A percentile compares a stretch with the other conserved stretches of the same genome.
Conservation (phyloP, 2,113 vertebrate genomes). For the Cottus gobio region DNA sequence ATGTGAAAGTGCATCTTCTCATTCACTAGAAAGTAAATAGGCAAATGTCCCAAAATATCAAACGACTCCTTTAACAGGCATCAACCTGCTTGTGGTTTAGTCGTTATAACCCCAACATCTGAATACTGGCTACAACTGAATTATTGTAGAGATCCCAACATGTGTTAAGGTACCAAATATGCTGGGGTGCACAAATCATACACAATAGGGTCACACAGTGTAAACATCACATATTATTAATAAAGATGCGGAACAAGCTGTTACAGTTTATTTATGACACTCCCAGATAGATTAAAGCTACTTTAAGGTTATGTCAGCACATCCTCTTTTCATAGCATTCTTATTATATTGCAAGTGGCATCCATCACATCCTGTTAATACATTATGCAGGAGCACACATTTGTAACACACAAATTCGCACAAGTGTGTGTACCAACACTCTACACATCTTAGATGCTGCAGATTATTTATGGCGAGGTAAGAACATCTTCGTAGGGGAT, state of each 20-base stretch:
- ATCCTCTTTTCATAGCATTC: not conserved
- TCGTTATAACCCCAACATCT: not conserved
- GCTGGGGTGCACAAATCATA: not conserved
- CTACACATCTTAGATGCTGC: not conserved
- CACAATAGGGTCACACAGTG: not conserved
- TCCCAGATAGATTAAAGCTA: not conserved
- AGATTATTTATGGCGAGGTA: not conserved
- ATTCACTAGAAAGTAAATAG: not conserved
- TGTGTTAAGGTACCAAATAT: not conserved
- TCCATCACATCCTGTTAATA: not conserved
- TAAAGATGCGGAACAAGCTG: not conserved
- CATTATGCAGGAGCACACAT: not conserved
- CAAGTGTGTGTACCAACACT: not conserved
- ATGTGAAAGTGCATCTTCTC: not conserved
- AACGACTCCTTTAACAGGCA: not conserved
- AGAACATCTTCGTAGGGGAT: constrained; percentile 17
- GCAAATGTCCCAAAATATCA: not conserved
- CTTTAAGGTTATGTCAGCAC: not conserved
- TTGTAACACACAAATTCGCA: not conserved
- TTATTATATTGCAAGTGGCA: not conserved
- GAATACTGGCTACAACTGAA: not conserved
- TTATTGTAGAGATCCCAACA: not conserved
- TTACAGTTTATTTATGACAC: not conserved
- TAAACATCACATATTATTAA: not conserved
- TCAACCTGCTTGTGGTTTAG: not conserved